Evolutionary conservation across 2,888 invertebrate species (phyloP).

Genomic region (Eupithecia insigniata): DNA sequence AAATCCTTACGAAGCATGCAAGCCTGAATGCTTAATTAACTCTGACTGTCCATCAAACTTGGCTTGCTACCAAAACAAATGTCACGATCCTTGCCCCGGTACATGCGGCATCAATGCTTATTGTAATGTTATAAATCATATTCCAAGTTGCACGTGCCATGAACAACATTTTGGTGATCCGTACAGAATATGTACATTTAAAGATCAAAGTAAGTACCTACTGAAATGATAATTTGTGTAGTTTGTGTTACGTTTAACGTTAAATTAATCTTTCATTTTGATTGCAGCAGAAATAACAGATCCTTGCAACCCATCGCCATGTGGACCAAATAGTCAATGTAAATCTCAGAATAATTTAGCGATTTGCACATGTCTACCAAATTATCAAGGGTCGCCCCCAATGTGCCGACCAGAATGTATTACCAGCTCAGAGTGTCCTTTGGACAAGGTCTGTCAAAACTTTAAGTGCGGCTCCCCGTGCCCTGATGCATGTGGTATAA

Average conservation of each 20-base stretch:
- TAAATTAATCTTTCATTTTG: slow-evolving; percentile 27
- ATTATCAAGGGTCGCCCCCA: slow-evolving; percentile 88
- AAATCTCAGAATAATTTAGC: slow-evolving; percentile 83
- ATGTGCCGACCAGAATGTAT: slow-evolving; percentile 88
- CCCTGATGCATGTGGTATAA: slow-evolving; percentile 87
- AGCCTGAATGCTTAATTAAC: slow-evolving; percentile 91
- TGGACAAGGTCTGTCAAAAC: slow-evolving; percentile 87
- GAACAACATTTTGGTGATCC: slow-evolving; percentile 89
- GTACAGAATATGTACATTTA: slow-evolving; percentile 85
- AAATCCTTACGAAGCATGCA: slow-evolving; percentile 85
- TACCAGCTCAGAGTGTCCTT: slow-evolving; percentile 87
- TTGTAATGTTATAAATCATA: slow-evolving; percentile 90
- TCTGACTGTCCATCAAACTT: slow-evolving; percentile 89
- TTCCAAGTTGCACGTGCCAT: slow-evolving; percentile 88
- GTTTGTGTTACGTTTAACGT: not conserved
- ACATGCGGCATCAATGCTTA: slow-evolving; percentile 89
- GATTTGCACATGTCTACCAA: slow-evolving; percentile 88
- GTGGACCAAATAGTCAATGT: slow-evolving; percentile 89
- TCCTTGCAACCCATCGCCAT: slow-evolving; percentile 89
- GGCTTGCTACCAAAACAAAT: slow-evolving; percentile 90
- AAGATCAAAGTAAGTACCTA: slow-evolving; percentile 82
- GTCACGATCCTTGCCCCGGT: slow-evolving; percentile 91
- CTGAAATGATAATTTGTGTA: not conserved
- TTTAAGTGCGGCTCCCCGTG: slow-evolving; percentile 90
- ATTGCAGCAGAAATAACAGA: slow-evolving; percentile 68